Base-by-base conservation (phyloP, 2,888 invertebrate genomes). In the Lycocerus yunnanus region DNA sequence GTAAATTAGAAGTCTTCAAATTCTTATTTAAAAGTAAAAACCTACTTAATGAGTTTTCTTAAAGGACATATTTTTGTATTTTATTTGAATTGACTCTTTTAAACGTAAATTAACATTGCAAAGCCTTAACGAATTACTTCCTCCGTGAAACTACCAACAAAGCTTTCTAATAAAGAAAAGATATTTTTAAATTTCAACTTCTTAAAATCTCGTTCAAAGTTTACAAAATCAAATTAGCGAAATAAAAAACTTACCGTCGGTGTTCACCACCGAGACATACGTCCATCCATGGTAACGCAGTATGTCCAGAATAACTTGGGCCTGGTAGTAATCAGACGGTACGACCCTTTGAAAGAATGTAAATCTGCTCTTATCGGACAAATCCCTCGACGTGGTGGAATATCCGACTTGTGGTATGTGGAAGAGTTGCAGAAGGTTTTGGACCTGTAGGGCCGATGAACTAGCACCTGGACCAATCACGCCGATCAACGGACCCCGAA, bases 261-360 rank as follows among this genome's bases (percentile, higher is more conserved):
- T 93, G 84, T 93, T 92, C 65, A 93, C 91, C 15, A 92, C 92
- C 61, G 93, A 93, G 59, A 95, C 92, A 85, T 94, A 95, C 9
- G 93, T 94, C 94, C 94, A 95, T 85, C 93, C 93, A 86, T 91
- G 91, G 75, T 89, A 88, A 75, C 88, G 88, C 65, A 93, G 90
- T 75, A 93, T 87, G 82, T 93, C 93, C 78, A 93, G 88, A 84
- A 95, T 90, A 68, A 93, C 92, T 83, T 92, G 91, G 14, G 94
- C 94, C 87, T 94, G 94, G 86, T 92, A 92, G 80, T 90, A 91
- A 87, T 95, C 94, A 0, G 93, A 92, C 11, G 94, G 94, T 60
- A 94, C 94, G 20, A 94, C 94, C 58, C 95, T 89, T 82, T 94
- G 88, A 87, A 94, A 95, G 81, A 93, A 94, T 81, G 92, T 91